Evolutionary conservation across 2,113 vertebrate genomes (phyloP), one percentile per base, ranked within the genome.

Genomic region (Noturus placidus): DNA sequence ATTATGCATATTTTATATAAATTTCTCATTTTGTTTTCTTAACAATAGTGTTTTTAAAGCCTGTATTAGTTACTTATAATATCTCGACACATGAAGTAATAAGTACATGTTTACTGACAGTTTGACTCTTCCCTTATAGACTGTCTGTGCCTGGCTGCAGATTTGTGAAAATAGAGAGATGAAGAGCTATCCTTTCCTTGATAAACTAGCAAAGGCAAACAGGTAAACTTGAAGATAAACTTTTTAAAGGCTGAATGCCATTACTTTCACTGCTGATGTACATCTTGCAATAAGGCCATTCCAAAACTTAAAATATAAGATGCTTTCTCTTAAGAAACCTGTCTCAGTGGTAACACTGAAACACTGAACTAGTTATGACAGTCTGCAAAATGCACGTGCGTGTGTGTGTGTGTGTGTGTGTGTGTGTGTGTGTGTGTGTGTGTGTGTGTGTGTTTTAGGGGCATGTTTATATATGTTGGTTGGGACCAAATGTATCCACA

Each of bases 261-360:
- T 63, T 77, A 50, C 30, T 63, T 19, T 22, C 19, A 61, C 17
- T 30, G 70, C 33, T 67, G 54, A 77, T 86, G 33, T 76, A 14
- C 10, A 2, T 84, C 20, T 61, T 27, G 33, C 33, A 46, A 77
- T 27, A 61, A 63, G 38, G n/a, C 74, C 57, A 3, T 52, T 86
- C 42, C 30, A 52, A 33, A 63, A 74, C 57, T 86, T n/a, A n/a
- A 5, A 77, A 85, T 30, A 85, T 30, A 85, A 74, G 35, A 50
- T 27, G 1, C 13, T 78, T n/a, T 86, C 8, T 77, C 38, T 27
- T 30, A 30, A 25, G 54, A 27, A 46, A 85, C 38, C 54, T 76
- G 70, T 85, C 56, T 77, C 84, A 10, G 33, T 85, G 84, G 70
- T 61, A 61, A 77, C 70, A 85, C 54, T 59, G 46, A 78, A 33